Evolutionary conservation across 2,888 invertebrate species (phyloP), one percentile per base, ranked within the genome.

Genomic region (Petrolisthes cinctipes): DNA sequence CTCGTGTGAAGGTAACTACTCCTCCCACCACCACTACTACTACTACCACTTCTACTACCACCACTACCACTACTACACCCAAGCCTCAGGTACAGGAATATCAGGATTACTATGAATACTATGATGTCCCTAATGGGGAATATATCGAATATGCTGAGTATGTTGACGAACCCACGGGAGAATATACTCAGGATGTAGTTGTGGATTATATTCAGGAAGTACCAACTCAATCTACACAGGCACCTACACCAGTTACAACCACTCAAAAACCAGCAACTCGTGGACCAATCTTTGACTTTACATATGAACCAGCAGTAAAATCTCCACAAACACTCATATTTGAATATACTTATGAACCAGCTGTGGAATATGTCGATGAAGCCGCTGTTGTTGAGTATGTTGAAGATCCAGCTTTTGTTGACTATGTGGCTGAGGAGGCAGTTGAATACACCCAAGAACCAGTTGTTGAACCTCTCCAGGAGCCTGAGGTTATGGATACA

Each of bases 321-420:
- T n/a, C 71, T 17, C 17, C 17, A 14, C 71, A 20, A 71, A n/a
- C 14, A n/a, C 11, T 4, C 6, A 71, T 71, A 1, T 71, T 71
- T 71, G 71, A 71, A n/a, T 71, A 71, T n/a, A 71, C 71, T 71
- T n/a, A 71, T 71, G 71, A 71, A 71, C 11, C 71, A 71, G 11
- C 20, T 6, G 17, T n/a, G 14, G 71, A 61, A 11, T 61, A 71
- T 71, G 71, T 71, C 1, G 20, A 71, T 14, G 71, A 71, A 3
- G 6, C 71, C 1, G 17, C 14, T 71, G 71, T 0, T 71, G 71
- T 17, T 1, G 61, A 61, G 11, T 11, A 61, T 61, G 4, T 17
- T 61, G 61, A 61, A 61, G 17, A 61, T 2, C 61, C 61, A 61
- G 11, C 61, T 11, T 1, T 17, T 17, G 61, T 11, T 61, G 17